phyloP scores from a whole-genome alignment of 2,113 vertebrate genomes.

The Garra rufa region DNA sequence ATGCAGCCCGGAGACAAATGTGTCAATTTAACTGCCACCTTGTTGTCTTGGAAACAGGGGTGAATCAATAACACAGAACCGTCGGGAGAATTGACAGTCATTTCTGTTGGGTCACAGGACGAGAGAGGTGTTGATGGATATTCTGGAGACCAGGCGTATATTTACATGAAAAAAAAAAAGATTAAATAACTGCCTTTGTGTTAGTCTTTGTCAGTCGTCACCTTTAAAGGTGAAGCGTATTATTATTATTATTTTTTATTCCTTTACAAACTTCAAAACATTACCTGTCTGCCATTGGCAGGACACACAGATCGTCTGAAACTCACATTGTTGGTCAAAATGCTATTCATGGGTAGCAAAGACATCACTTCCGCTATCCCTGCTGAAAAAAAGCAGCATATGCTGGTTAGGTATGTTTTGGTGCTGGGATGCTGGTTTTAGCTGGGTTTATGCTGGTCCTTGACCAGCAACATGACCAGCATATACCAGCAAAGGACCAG shows the following conservation, averaged over 20 bases:
- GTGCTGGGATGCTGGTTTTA: too few relatives aligned
- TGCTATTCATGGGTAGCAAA: too few relatives aligned
- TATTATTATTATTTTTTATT: not conserved
- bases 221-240: not conserved
- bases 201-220: not conserved
- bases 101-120: slow-evolving; percentile 83
- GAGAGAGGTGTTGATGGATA: slow-evolving; percentile 73
- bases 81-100: slow-evolving; percentile 79
- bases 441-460: too few relatives aligned
- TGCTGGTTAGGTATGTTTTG: too few relatives aligned
- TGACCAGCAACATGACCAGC: too few relatives aligned
- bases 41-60: slow-evolving; percentile 77
- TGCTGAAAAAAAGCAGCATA: too few relatives aligned
- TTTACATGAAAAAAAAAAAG: slow-evolving; percentile 50
- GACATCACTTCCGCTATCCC: too few relatives aligned
- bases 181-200: not conserved
- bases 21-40: slow-evolving; percentile 70
- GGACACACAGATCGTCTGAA: not conserved
- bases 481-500: too few relatives aligned
- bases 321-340: not conserved
- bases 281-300: not conserved
- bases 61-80: slow-evolving; percentile 75
- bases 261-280: not conserved
- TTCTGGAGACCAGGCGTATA: slow-evolving; percentile 49
- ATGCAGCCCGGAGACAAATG: slow-evolving; percentile 65